A percentile compares a stretch with the other conserved stretches of the same genome.
These are phyloP conservation scores for Noctilio leporinus DNA, from an alignment of 2,113 vertebrate genomes.

Conservation along the genomic window DNA sequence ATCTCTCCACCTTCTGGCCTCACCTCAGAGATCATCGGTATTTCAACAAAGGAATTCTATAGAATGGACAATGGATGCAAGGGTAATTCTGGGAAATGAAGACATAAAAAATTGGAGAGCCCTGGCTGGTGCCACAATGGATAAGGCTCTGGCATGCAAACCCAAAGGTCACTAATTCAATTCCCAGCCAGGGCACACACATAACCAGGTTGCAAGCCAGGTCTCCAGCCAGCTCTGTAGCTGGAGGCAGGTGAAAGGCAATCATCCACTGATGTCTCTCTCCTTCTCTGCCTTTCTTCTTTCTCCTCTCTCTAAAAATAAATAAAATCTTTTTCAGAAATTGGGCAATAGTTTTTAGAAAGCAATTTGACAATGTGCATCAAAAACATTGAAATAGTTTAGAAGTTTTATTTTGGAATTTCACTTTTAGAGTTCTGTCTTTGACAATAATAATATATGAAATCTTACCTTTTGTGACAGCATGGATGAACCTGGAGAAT, in stretches of 20 bases:
- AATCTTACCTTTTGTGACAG: not conserved
- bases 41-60: not conserved
- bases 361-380: not conserved
- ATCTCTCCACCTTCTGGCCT: not conserved
- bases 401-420: not conserved
- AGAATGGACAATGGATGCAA: not conserved
- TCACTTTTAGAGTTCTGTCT: not conserved
- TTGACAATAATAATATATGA: not conserved
- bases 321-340: too few relatives aligned
- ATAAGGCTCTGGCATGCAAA: too few relatives aligned
- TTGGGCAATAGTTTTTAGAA: not conserved
- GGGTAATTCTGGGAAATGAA: not conserved
- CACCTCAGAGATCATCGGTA: not conserved
- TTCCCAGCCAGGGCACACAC: too few relatives aligned
- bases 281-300: too few relatives aligned
- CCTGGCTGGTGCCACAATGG: too few relatives aligned
- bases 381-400: not conserved
- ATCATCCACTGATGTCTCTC: too few relatives aligned
- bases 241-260: too few relatives aligned
- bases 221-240: too few relatives aligned
- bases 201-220: too few relatives aligned
- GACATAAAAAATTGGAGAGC: not conserved
- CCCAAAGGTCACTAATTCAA: too few relatives aligned
- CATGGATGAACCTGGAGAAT: not conserved
- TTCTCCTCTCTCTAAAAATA: too few relatives aligned